Base-by-base conservation (phyloP, 1,140 invertebrate species). In the Drosophila baimaii region DNA sequence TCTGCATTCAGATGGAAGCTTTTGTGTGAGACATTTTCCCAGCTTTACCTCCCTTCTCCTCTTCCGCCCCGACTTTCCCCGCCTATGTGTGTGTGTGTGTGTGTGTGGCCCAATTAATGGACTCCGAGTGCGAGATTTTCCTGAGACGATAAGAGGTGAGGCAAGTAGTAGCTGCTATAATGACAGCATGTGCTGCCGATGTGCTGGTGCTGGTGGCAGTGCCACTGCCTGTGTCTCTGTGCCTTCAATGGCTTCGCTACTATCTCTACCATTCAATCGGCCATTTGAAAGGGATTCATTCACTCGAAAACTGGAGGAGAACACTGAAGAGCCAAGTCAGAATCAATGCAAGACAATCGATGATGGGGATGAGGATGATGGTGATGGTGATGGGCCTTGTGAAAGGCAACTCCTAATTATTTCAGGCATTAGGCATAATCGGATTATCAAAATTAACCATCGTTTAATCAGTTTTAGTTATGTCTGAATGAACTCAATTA, bases 1-100 rank as follows among this genome's bases (percentile, higher is more conserved):
- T 64, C 56, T 72, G 55, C 76, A 79, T 86, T 86, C 74, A 86
- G 37, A 72, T 82, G 76, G 46, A 56, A 78, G 79, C 62, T 79
- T 79, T 79, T 78, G 56, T 77, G 75, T 58, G 44, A 58, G 56
- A 68, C 44, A 69, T 39, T 51, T 65, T 43, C 43, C 25, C 39
- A 25, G 23, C 33, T 66, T 57, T 52, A 31, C 21, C 33, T n/a
- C n/a, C n/a, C n/a, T n/a, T n/a, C 56, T 23, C 19, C 27, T 44
- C 33, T 27, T 13, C 41, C 35, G 33, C 33, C 25, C n/a, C n/a
- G n/a, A n/a, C n/a, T n/a, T 23, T 55, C 39, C 35, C 10, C 59
- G 3, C 25, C 15, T n/a, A n/a, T n/a, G n/a, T n/a, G n/a, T 43
- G 15, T 5, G 33, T 44, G 19, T 43, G 27, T 35, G 44, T 58